A percentile compares a stretch with the other conserved stretches of the same genome.
phyloP scores from a whole-genome alignment of 1,140 invertebrate species.

The Danaus plexippus region DNA sequence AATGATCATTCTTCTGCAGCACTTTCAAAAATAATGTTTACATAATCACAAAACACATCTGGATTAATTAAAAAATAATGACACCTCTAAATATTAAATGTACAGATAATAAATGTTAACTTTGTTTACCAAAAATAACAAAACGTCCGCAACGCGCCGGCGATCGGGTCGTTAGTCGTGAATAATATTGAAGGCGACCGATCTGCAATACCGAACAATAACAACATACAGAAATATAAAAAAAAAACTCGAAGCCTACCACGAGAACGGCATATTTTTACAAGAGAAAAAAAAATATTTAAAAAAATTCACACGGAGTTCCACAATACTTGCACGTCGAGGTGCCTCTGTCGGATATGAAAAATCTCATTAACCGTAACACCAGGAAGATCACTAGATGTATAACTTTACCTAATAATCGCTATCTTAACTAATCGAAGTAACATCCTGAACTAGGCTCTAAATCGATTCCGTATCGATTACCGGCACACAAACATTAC shows the following conservation, averaged over 20 bases:
- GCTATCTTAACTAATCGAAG: slow-evolving; percentile 50
- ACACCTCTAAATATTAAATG: slow-evolving; percentile 42
- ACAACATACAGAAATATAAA: slow-evolving; percentile 51
- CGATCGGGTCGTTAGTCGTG: too few species aligned
- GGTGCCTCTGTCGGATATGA: slow-evolving; percentile 6
- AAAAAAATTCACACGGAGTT: slow-evolving; percentile 13
- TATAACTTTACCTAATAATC: slow-evolving; percentile 35
- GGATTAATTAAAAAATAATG: slow-evolving; percentile 38
- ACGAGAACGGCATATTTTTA: slow-evolving; percentile 33
- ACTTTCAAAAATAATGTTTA: slow-evolving; percentile 65
- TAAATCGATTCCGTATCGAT: slow-evolving; percentile 26
- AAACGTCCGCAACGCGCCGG: slow-evolving; percentile 45
- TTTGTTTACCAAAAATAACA: slow-evolving; percentile 55
- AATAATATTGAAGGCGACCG: slow-evolving; percentile 39
- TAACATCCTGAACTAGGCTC: slow-evolving; percentile 47
- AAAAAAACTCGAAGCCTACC: slow-evolving; percentile 47
- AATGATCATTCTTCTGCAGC: slow-evolving; percentile 67
- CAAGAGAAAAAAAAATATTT: slow-evolving; percentile 31
- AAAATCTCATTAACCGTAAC: slow-evolving; percentile 5
- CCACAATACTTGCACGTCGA: slow-evolving; percentile 9
- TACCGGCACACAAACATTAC: slow-evolving; percentile 36
- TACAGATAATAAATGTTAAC: slow-evolving; percentile 52
- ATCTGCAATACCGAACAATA: slow-evolving; percentile 50
- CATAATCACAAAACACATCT: slow-evolving; percentile 55
- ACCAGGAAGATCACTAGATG: too few species aligned